phyloP scores from a whole-genome alignment of 2,888 invertebrate species.

The Agrochola macilenta region DNA sequence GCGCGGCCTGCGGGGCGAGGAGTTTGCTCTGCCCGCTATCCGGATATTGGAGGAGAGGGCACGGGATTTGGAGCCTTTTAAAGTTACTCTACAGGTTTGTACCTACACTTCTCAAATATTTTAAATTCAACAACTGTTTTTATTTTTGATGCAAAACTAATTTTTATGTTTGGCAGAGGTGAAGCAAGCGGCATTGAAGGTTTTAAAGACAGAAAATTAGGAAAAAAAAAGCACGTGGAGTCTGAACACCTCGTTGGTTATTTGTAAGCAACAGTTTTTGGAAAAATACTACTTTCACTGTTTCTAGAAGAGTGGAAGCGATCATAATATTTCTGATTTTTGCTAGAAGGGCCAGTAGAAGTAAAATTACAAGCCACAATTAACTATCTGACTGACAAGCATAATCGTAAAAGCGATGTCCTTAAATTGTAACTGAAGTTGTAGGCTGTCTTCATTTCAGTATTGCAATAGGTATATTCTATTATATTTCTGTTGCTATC shows the following conservation, averaged over 20 bases:
- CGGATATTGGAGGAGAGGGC: slow-evolving; percentile 96
- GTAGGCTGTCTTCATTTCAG: too few relatives aligned
- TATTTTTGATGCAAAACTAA: not conserved
- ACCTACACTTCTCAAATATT: not conserved
- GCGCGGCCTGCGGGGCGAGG: slow-evolving; percentile 95
- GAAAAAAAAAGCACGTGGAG: not conserved
- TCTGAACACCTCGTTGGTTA: not conserved
- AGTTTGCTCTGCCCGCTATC: slow-evolving; percentile 96
- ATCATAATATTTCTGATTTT: too few relatives aligned
- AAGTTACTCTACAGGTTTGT: slow-evolving; percentile 96
- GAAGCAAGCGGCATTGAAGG: too few relatives aligned
- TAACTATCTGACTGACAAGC: too few relatives aligned
- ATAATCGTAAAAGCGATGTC: too few relatives aligned
- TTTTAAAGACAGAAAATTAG: not conserved
- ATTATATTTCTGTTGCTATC: too few relatives aligned
- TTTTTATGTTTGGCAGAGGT: not conserved
- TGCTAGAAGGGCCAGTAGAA: too few relatives aligned
- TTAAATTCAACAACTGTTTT: not conserved
- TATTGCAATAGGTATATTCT: too few relatives aligned
- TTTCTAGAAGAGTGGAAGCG: too few relatives aligned
- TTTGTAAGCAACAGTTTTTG: not conserved
- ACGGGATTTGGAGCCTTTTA: slow-evolving; percentile 96
- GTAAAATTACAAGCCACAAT: too few relatives aligned
- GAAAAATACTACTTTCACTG: too few relatives aligned
- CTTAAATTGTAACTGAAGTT: too few relatives aligned